Conservation (phyloP, 1,140 invertebrate genomes). For the Epicauta chinensis region DNA sequence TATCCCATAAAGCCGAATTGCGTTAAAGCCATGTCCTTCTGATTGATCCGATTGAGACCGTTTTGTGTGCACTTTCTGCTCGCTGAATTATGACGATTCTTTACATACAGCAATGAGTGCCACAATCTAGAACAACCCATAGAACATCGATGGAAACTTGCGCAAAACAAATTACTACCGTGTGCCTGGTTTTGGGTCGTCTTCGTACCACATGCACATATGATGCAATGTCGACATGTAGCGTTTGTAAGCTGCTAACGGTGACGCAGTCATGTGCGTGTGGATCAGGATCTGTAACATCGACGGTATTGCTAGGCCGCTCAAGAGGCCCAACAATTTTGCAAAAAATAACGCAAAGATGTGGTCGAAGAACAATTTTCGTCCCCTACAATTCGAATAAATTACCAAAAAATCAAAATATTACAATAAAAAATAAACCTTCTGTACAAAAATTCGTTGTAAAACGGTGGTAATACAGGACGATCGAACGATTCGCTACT, state of each 20-base stretch:
- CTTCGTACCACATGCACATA: slow-evolving; percentile 65
- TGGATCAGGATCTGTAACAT: slow-evolving; percentile 58
- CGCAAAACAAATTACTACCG: slow-evolving; percentile 41
- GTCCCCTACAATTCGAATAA: slow-evolving; percentile 49
- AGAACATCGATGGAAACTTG: slow-evolving; percentile 21
- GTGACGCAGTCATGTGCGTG: slow-evolving; percentile 56
- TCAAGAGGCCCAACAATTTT: slow-evolving; percentile 56
- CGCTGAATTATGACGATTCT: slow-evolving; percentile 57
- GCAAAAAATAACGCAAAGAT: slow-evolving; percentile 52
- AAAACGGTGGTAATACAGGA: slow-evolving; percentile 47
- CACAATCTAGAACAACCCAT: slow-evolving; percentile 45
- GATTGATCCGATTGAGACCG: slow-evolving; percentile 51
- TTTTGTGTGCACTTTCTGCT: slow-evolving; percentile 44
- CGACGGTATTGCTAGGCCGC: slow-evolving; percentile 55
- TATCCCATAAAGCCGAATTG: slow-evolving; percentile 84
- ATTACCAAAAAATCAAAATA: too few relatives aligned
- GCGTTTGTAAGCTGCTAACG: slow-evolving; percentile 62
- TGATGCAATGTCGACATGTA: slow-evolving; percentile 69
- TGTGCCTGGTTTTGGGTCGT: slow-evolving; percentile 50
- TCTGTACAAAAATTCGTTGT: slow-evolving; percentile 50
- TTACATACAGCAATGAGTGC: slow-evolving; percentile 60
- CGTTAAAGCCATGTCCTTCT: slow-evolving; percentile 77
- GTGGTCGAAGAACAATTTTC: slow-evolving; percentile 55
- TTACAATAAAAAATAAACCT: slow-evolving; percentile 41
- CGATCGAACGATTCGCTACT: slow-evolving; percentile 19